Base-by-base conservation (phyloP, 2,888 invertebrate genomes). In the Sinodicranocentrus sp. region DNA sequence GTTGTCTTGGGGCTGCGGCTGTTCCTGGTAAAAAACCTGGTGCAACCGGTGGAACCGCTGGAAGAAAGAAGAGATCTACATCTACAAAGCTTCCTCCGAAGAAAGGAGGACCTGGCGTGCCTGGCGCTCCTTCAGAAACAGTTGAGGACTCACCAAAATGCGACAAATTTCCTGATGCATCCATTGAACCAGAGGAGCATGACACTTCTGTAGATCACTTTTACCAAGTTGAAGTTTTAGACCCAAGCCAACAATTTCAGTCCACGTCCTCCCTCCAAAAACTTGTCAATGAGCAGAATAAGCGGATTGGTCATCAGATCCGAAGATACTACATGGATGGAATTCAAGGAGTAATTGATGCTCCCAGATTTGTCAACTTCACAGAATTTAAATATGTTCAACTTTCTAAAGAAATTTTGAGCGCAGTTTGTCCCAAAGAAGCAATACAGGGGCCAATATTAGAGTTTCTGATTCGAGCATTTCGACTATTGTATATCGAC, bases 401-500 rank as follows among this genome's bases (percentile, higher is more conserved):
- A 33, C 28, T 84, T 1, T 44, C 72, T 8, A 80, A 80, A 52
- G 39, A 73, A 33, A 76, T 85, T 26, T 52, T 85, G 23, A 33
- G 54, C 15, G 44, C 25, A 13, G 63, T 77, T 3, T 85, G 84
- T 23, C 83, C 83, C 0, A 13, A 52, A 5, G 85, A 80, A 3
- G 23, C 59, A 21, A 43, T 84, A 2, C 73, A 80, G 1, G 19
- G 21, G 6, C 1, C n/a, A 19, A 70, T 77, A 1, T 19, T 84
- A 0, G 61, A 75, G 23, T 77, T 72, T 23, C 15, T 84, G 5
- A 15, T 79, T 10, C 21, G 84, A 48, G 26, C 76, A 8, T 85
- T 85, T n/a, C 39, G 85, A 3, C 26, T 85, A 6, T 23, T 85
- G 1, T 72, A 67, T 23, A 65, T 80, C 19, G 85, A 84, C 33